phyloP scores from a whole-genome alignment of 2,797 vertebrate species.

The Fratercula arctica region DNA sequence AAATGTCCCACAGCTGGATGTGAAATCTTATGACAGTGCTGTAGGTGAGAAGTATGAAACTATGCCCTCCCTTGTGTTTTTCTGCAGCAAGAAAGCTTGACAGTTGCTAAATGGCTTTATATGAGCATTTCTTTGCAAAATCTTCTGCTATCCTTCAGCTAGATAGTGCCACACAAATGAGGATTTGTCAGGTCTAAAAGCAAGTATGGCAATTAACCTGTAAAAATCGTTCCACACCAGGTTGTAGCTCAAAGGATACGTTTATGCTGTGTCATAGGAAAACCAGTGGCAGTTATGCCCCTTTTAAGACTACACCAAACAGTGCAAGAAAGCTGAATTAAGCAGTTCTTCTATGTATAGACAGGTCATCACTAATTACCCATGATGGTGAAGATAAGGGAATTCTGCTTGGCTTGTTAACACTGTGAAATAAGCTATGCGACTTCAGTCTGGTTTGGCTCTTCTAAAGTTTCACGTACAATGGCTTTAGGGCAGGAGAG shows the following conservation, averaged over 20 bases:
- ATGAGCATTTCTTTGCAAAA: not conserved
- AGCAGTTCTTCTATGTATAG: constrained; percentile 30
- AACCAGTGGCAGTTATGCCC: not conserved
- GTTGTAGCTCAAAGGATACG: not conserved
- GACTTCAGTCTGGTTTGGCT: not conserved
- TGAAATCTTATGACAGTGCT: not conserved
- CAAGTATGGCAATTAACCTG: not conserved
- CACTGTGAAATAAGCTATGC: not conserved
- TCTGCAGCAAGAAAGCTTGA: not conserved
- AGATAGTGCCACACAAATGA: not conserved
- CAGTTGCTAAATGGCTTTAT: not conserved
- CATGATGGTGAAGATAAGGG: not conserved
- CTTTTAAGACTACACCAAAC: not conserved
- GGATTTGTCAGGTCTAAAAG: not conserved
- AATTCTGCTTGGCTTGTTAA: constrained; percentile 45
- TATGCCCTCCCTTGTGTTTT: not conserved
- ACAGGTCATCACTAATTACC: constrained; percentile 35
- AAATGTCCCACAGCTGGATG: not conserved
- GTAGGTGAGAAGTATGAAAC: not conserved
- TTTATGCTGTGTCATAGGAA: not conserved
- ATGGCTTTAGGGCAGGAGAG: constrained; percentile 21
- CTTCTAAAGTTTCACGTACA: not conserved
- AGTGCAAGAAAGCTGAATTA: constrained; percentile 48
- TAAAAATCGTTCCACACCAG: not conserved
- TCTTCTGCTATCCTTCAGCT: not conserved